These are phyloP conservation scores for Cryptophagus acutangulus DNA, from an alignment of 2,888 invertebrate genomes.

Conservation along the genomic window DNA sequence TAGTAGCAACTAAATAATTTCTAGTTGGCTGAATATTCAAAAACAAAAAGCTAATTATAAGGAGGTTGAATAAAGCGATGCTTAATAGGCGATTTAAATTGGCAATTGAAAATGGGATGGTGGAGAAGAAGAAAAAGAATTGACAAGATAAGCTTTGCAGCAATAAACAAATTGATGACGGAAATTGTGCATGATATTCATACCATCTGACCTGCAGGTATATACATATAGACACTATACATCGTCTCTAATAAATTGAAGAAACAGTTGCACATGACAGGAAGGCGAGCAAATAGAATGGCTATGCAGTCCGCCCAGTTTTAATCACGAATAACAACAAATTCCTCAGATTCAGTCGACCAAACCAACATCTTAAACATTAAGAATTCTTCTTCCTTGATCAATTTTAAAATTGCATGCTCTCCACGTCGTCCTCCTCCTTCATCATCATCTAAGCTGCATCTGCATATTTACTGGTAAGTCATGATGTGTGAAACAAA, in stretches of 20 bases:
- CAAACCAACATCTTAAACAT: conserved; percentile 21
- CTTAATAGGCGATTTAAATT: too few species aligned
- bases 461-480: background rate
- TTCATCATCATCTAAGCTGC: background rate
- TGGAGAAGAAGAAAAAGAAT: too few species aligned
- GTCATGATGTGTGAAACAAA: background rate
- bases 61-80: too few species aligned
- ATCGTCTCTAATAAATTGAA: conserved; percentile 36
- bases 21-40: too few species aligned
- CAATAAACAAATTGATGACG: conserved; percentile 27
- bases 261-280: conserved; percentile 40
- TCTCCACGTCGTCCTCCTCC: conserved; percentile 2
- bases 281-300: conserved; percentile 39
- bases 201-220: conserved; percentile 29
- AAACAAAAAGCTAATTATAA: too few species aligned
- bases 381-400: conserved; percentile 3
- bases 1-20: too few species aligned
- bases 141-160: too few species aligned
- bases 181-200: conserved; percentile 31
- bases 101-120: too few species aligned
- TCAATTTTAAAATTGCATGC: conserved; percentile 10
- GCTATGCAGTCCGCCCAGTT: conserved; percentile 41
- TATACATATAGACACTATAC: too few species aligned
- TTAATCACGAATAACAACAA: conserved; percentile 42
- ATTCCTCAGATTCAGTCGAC: conserved; percentile 41